phyloP scores from a whole-genome alignment of 2,797 vertebrate species.

The Cryptoblepharus egeriae region DNA sequence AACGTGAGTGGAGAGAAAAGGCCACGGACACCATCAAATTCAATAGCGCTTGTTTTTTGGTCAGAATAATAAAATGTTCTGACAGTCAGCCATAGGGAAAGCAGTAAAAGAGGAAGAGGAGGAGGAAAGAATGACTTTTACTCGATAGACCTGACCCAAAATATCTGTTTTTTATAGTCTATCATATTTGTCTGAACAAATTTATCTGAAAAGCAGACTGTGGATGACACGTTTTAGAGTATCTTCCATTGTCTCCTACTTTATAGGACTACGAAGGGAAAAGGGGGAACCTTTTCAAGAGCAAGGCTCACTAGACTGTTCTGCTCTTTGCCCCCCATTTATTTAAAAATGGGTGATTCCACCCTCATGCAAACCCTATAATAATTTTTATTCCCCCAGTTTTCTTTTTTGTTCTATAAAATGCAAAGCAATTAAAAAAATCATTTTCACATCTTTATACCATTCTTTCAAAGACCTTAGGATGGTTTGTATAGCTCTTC shows the following conservation, averaged over 20 bases:
- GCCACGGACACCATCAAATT: not conserved
- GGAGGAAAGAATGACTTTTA: not conserved
- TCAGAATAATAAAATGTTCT: not conserved
- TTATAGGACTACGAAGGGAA: fast-evolving
- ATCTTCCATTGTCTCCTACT: not conserved
- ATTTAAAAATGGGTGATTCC: not conserved
- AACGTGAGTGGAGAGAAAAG: not conserved
- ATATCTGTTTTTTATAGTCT: not conserved
- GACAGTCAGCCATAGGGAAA: not conserved
- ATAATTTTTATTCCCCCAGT: not conserved
- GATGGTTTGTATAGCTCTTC: too few relatives aligned
- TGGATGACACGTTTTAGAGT: not conserved
- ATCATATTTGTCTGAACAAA: not conserved
- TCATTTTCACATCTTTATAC: too few relatives aligned
- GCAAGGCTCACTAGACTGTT: fast-evolving
- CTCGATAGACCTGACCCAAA: not conserved
- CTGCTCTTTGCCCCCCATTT: not conserved
- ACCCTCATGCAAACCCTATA: fast-evolving
- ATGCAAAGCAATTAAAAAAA: not conserved
- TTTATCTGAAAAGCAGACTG: not conserved
- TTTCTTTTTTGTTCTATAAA: not conserved
- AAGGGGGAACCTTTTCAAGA: not conserved
- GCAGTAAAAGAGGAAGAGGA: not conserved
- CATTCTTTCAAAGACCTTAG: too few relatives aligned
- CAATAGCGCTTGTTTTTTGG: not conserved